Percentiles rank a stretch among this genome's conserved stretches.
These are phyloP conservation scores for Patagioenas fasciata DNA, from an alignment of 2,113 vertebrate genomes.

Conservation along the genomic window DNA sequence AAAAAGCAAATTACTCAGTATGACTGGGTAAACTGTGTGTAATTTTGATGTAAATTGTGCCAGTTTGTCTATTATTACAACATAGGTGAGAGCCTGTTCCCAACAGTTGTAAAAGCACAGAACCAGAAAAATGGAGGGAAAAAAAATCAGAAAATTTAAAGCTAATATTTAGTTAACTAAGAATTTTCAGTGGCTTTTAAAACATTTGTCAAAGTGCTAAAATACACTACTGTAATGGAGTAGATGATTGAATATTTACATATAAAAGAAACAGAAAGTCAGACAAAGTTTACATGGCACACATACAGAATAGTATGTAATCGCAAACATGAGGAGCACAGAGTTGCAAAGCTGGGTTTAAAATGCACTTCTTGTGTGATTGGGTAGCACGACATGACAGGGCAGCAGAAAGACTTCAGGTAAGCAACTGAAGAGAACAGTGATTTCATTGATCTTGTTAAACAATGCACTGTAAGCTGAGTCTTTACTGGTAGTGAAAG, in stretches of 20 bases:
- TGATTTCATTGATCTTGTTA: background rate
- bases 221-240: background rate
- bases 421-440: background rate
- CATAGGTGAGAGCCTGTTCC: background rate
- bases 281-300: background rate
- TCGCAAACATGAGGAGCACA: background rate
- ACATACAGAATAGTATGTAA: background rate
- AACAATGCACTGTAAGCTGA: background rate
- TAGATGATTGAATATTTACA: background rate
- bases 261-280: background rate
- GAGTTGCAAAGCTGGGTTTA: background rate
- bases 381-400: rapidly evolving
- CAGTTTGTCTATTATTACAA: background rate
- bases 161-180: background rate
- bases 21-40: background rate
- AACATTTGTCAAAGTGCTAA: background rate
- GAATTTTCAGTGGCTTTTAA: background rate
- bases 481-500: background rate
- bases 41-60: background rate
- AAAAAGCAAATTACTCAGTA: background rate
- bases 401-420: background rate
- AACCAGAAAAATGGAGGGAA: background rate
- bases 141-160: background rate
- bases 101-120: background rate
- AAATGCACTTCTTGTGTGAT: background rate